Evolutionary conservation across 2,888 invertebrate genomes (phyloP), one percentile per base, ranked within the genome.

Genomic region (Glaucopsyche alexis): DNA sequence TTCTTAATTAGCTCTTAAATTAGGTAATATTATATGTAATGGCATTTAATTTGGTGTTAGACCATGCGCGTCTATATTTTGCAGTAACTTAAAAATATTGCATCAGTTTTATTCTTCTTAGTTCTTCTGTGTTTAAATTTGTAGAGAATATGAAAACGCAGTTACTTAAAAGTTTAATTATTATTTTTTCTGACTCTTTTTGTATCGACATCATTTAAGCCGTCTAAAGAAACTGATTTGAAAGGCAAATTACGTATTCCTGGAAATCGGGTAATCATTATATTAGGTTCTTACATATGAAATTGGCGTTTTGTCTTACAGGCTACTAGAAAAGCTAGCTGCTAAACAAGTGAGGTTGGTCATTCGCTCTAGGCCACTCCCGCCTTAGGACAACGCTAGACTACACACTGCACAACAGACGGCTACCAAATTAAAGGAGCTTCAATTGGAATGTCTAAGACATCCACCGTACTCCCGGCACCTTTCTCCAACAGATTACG

Each of bases 1-100:
- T 60, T 60, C 14, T 60, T 60, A 60, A 60, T 60, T 60, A 60
- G 60, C 19, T 60, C 19, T 60, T 60, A n/a, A n/a, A 38, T 60
- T 60, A 38, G 29, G 29, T 13, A 60, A 60, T 13, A 60, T 13
- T 7, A 60, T 29, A n/a, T n/a, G n/a, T n/a, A 13, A 19, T 19
- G 60, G 42, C 8, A 60, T 38, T 29, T 29, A 60, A 13, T 29
- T 29, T 60, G 9, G 9, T 29, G 13, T 13, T 29, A 6, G 29
- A 55, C 19, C 11, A 11, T 19, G 19, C 19, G 16, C 55, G 55
- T 55, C 55, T 55, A 5, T 19, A 55, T 11, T 19, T 60, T 29
- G 14, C 29, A 38, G 38, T 1, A 29, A 60, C 11, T 60, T 7
- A 16, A 13, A 60, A 60, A 29, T 29, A 55, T 55, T 8, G 2